Conservation (phyloP, 2,113 vertebrate genomes). For the Alces alces region DNA sequence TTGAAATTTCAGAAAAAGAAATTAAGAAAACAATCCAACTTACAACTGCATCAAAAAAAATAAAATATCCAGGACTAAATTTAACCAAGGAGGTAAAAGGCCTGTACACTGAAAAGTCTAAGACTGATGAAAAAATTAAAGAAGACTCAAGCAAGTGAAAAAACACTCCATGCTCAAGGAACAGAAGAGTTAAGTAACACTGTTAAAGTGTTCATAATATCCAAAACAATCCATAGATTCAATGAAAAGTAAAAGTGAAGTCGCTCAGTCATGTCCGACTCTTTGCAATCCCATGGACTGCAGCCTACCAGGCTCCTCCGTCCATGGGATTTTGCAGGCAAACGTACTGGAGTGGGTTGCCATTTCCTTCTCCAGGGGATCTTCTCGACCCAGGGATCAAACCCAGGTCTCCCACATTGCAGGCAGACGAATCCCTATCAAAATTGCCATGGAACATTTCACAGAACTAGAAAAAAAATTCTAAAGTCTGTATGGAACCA, state of each 20-base stretch:
- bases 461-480: background rate
- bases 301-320: background rate
- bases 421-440: background rate
- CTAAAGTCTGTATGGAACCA: background rate
- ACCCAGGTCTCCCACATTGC: background rate
- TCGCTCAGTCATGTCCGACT: background rate
- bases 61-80: background rate
- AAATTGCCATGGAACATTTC: background rate
- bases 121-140: background rate
- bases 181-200: background rate
- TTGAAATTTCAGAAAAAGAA: background rate
- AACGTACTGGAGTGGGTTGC: background rate
- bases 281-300: background rate
- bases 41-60: background rate
- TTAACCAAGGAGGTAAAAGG: background rate
- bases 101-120: background rate
- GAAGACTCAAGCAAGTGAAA: background rate
- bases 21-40: background rate
- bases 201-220: background rate
- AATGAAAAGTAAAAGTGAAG: background rate
- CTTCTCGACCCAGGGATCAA: background rate
- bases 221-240: background rate
- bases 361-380: background rate
- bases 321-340: background rate
- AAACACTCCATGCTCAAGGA: background rate